Evolutionary conservation across 2,888 invertebrate genomes (phyloP).

Genomic region (Brassicogethes aeneus): DNA sequence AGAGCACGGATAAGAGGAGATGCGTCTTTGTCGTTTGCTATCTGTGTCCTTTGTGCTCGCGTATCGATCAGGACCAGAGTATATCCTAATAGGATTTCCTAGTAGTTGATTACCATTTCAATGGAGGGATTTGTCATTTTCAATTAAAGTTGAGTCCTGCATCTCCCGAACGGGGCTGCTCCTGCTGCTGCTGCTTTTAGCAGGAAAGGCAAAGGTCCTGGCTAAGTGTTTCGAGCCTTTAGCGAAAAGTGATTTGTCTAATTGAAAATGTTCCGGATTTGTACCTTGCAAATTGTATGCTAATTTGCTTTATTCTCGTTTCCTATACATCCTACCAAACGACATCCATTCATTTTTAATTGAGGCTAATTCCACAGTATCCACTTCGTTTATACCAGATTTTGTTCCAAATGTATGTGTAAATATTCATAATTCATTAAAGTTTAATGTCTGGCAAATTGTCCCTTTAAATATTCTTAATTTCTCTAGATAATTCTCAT

Average conservation of each 20-base stretch:
- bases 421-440: not conserved
- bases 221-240: conserved; percentile 4
- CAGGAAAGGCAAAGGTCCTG: conserved; percentile 19
- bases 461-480: too few species aligned
- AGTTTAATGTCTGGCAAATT: too few species aligned
- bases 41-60: conserved; percentile 17
- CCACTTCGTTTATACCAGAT: not conserved
- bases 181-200: too few species aligned
- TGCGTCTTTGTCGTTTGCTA: conserved; percentile 12
- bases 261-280: conserved; percentile 7
- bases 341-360: not conserved
- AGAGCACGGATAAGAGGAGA: too few species aligned
- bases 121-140: conserved; percentile 46
- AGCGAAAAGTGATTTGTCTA: conserved; percentile 4
- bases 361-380: not conserved
- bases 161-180: conserved; percentile 32
- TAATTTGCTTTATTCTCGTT: conserved; percentile 4
- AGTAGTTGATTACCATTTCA: conserved; percentile 47
- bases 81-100: conserved; percentile 46
- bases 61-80: conserved; percentile 42
- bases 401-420: not conserved
- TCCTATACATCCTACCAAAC: not conserved
- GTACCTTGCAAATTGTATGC: conserved; percentile 6
- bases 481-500: too few species aligned
- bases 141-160: conserved; percentile 46